These are phyloP conservation scores for Pantherophis guttatus DNA, from an alignment of 2,113 vertebrate genomes.

Conservation along the genomic window DNA sequence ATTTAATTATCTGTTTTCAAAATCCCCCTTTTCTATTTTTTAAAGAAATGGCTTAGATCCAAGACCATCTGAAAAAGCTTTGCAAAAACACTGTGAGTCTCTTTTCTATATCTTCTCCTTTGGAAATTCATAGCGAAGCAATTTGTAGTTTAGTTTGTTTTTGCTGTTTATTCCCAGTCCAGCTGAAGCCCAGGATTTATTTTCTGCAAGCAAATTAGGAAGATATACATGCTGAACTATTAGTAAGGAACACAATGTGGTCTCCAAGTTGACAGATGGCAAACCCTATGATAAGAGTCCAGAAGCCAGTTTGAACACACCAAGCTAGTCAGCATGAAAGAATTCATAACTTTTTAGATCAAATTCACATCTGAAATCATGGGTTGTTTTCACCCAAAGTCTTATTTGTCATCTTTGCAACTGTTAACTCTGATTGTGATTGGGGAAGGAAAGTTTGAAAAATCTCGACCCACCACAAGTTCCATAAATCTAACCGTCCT, in stretches of 20 bases:
- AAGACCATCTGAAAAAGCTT: neutral
- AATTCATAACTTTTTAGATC: neutral
- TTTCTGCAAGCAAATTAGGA: slow-evolving; percentile 13
- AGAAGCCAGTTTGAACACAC: neutral
- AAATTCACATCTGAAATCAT: neutral
- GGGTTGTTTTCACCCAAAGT: neutral
- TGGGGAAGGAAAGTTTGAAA: neutral
- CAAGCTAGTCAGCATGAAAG: neutral
- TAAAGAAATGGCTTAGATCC: neutral
- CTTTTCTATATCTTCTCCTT: neutral
- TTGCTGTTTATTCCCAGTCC: neutral
- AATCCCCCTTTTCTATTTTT: neutral
- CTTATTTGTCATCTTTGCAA: neutral
- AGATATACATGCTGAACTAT: neutral
- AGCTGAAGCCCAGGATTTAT: neutral
- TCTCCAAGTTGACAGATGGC: neutral
- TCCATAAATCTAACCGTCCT: neutral
- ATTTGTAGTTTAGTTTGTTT: neutral
- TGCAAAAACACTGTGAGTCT: neutral
- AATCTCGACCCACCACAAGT: neutral
- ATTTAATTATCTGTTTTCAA: neutral
- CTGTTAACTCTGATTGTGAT: neutral
- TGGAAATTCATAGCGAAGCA: neutral
- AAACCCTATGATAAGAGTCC: neutral
- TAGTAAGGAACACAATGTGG: neutral